These are phyloP conservation scores for Dreissena rostriformis DNA, from an alignment of 1,140 invertebrate genomes.

Conservation along the genomic window DNA sequence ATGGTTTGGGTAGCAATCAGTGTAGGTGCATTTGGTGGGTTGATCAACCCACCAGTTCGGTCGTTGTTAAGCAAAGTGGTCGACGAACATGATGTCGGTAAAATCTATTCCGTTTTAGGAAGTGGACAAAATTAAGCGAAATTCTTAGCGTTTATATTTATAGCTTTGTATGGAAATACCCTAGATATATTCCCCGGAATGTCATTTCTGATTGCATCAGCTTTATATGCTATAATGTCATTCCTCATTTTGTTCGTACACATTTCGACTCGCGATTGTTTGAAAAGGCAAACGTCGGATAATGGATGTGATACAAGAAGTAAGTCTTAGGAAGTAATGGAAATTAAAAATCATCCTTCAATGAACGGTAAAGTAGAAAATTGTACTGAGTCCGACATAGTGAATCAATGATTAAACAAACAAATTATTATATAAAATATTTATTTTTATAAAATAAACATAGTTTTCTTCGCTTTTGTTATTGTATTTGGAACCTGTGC, in stretches of 20 bases:
- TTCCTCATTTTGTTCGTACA: constrained; percentile 50
- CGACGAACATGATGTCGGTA: constrained; percentile 55
- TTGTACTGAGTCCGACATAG: no score
- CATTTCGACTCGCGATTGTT: constrained; percentile 43
- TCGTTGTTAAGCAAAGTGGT: constrained; percentile 56
- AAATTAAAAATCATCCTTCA: constrained; percentile 36
- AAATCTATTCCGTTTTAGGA: constrained; percentile 54
- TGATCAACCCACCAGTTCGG: constrained; percentile 47
- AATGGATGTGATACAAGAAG: constrained; percentile 16
- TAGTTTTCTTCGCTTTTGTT: no score
- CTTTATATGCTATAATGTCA: constrained; percentile 48
- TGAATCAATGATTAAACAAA: no score
- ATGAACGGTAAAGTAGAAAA: neutral
- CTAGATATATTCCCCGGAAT: constrained; percentile 53
- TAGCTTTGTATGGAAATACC: constrained; percentile 49
- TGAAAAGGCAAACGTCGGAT: constrained; percentile 31
- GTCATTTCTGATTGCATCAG: constrained; percentile 53
- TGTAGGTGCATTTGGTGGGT: constrained; percentile 45
- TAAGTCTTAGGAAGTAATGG: constrained; percentile 34
- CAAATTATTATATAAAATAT: no score
- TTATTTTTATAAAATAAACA: no score
- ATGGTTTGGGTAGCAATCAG: constrained; percentile 53
- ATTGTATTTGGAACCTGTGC: no score
- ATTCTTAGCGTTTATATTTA: constrained; percentile 50
- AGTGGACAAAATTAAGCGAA: constrained; percentile 54